phyloP scores from a whole-genome alignment of 2,113 vertebrate genomes.

The Alectura lathami region DNA sequence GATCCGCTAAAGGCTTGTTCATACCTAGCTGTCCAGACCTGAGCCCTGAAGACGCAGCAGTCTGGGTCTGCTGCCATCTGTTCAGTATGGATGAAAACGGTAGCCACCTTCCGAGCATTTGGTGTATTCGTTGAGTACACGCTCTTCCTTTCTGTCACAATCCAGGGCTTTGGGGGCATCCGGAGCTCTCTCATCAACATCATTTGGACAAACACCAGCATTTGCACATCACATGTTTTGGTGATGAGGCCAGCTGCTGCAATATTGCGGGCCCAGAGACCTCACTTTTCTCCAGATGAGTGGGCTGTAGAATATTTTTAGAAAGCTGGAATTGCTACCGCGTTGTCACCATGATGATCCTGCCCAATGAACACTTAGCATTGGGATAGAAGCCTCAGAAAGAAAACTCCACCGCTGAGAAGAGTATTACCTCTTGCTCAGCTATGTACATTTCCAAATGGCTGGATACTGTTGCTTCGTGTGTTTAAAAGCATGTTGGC shows the following conservation, averaged over 20 bases:
- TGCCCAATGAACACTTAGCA: accelerated
- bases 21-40: accelerated
- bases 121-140: accelerated
- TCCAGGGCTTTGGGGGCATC: neutral
- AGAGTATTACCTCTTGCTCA: neutral
- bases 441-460: neutral
- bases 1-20: neutral
- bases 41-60: neutral
- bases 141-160: neutral
- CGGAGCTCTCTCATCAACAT: neutral
- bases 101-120: neutral
- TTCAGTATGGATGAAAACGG: neutral
- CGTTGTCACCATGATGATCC: neutral
- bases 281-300: neutral
- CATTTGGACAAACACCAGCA: neutral
- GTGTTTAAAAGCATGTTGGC: neutral
- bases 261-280: neutral
- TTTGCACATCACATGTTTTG: neutral
- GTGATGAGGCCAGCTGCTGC: neutral
- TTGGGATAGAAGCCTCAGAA: neutral
- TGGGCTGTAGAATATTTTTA: neutral
- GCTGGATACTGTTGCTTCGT: neutral
- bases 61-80: neutral
- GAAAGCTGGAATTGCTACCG: neutral
- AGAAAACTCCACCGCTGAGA: neutral